These are phyloP conservation scores for Eupithecia subfuscata DNA, from an alignment of 2,888 invertebrate species.

Conservation along the genomic window DNA sequence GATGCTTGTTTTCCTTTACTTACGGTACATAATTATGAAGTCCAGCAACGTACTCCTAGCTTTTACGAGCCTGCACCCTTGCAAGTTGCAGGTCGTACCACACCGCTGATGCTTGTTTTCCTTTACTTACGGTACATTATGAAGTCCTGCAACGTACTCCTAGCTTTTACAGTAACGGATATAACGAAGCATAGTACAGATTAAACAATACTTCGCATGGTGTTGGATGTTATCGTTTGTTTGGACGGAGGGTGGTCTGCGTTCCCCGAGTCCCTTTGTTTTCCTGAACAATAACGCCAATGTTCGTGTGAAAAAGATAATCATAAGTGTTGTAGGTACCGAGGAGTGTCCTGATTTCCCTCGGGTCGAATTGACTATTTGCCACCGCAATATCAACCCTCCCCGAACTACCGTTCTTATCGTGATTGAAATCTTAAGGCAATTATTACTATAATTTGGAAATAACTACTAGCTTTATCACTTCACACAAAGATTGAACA, in stretches of 20 bases:
- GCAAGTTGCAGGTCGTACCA: too few relatives aligned
- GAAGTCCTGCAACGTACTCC: neutral
- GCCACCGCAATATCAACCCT: conserved; percentile 53
- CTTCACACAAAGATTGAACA: too few relatives aligned
- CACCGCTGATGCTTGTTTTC: too few relatives aligned
- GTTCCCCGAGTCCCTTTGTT: conserved; percentile 16
- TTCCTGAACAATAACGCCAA: conserved; percentile 4
- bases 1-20: too few relatives aligned
- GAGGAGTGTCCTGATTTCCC: conserved; percentile 62
- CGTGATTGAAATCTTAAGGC: conserved; percentile 70
- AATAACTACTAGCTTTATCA: neutral
- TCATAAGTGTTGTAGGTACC: conserved; percentile 34
- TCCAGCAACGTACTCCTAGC: neutral
- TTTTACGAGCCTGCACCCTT: neutral
- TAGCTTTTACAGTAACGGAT: neutral
- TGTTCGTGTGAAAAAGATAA: conserved; percentile 20
- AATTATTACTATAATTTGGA: conserved; percentile 48
- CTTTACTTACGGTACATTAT: too few relatives aligned
- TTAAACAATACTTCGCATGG: neutral
- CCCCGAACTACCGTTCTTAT: conserved; percentile 51
- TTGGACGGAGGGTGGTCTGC: conserved; percentile 15
- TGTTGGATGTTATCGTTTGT: conserved; percentile 4
- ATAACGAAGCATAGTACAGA: neutral
- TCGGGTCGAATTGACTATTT: conserved; percentile 60
- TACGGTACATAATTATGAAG: too few relatives aligned